Evolutionary conservation across 1,140 invertebrate genomes (phyloP).

Genomic region (Pseudachorutes palmiensis): DNA sequence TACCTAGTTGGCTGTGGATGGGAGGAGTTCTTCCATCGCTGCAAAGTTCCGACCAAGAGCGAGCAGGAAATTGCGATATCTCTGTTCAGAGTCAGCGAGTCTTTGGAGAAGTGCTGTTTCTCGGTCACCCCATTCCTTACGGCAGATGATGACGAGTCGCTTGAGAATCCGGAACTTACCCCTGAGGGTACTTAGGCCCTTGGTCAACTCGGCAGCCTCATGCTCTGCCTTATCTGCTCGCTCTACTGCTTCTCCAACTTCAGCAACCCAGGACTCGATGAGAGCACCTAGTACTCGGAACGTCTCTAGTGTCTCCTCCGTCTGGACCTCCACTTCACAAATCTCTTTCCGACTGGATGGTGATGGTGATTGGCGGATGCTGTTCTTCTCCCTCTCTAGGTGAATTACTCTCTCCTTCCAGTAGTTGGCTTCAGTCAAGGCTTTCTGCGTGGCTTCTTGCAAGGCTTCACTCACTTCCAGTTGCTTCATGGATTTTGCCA

Average conservation of each 20-base stretch:
- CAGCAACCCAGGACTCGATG: slow-evolving; percentile 24
- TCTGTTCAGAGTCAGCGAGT: neutral
- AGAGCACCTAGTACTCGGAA: slow-evolving; percentile 23
- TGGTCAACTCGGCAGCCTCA: slow-evolving; percentile 9
- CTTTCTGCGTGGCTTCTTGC: neutral
- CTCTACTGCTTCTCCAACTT: slow-evolving; percentile 19
- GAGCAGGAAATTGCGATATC: neutral
- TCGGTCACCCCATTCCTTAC: slow-evolving; percentile 21
- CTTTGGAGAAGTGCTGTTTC: slow-evolving; percentile 12
- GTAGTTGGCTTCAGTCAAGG: neutral
- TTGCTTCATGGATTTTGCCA: neutral
- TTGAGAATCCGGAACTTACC: slow-evolving; percentile 21
- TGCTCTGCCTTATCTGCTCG: slow-evolving; percentile 21
- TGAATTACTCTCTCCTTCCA: neutral
- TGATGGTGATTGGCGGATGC: neutral
- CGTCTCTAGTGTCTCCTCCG: slow-evolving; percentile 33
- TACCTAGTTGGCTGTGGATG: neutral
- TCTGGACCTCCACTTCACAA: slow-evolving; percentile 15
- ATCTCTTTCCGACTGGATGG: neutral
- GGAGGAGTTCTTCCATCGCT: neutral
- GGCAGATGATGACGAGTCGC: slow-evolving; percentile 15
- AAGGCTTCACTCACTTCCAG: neutral
- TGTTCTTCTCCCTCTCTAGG: neutral
- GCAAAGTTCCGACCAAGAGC: neutral
- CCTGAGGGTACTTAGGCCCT: slow-evolving; percentile 20